Base-by-base conservation (phyloP, 2,888 invertebrate species). In the Anthophora plumipes region DNA sequence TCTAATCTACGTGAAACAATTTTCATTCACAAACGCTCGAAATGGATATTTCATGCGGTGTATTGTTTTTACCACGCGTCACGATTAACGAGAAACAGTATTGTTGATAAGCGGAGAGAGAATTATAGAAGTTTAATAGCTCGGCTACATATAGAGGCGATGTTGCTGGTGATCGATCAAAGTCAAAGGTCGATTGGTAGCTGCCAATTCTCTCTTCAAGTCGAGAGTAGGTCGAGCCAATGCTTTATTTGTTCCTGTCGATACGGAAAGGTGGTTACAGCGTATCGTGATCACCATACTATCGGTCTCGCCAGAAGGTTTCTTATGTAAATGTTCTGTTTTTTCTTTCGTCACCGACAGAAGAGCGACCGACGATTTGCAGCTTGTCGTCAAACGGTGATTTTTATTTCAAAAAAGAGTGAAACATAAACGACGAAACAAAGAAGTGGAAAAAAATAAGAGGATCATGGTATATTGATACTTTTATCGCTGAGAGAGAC, bases 151-250 rank as follows among this genome's bases (percentile, higher is more conserved):
- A 73, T 55, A 77, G 52, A 57, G 25, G 61, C 39, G 54, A 43
- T 31, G 67, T 61, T 41, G 72, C 64, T 25, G 68, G 76, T 84
- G 82, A 88, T 89, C 89, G 87, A 86, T 89, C 89, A 89, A 85
- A 83, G 87, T 89, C 85, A 87, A 87, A 87, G 83, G 84, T 86
- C 84, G 87, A 89, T 85, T 75, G 87, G 84, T 52, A 76, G 78
- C 75, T 86, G 77, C 73, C 85, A 82, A 66, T 72, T 74, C 68
- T 82, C 84, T 79, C 63, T 81, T 78, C 77, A 39, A 25, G 61
- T 64, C 52, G 75, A 70, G 79, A 83, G 72, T 78, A 76, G 80
- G 72, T 82, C 69, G 74, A 48, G 64, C 54, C 66, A 67, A 66
- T 72, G 78, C 81, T 88, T 87, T 88, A 85, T 87, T 88, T 87